phyloP scores from a whole-genome alignment of 2,797 vertebrate genomes.

The Petrocephalus sullivani region DNA sequence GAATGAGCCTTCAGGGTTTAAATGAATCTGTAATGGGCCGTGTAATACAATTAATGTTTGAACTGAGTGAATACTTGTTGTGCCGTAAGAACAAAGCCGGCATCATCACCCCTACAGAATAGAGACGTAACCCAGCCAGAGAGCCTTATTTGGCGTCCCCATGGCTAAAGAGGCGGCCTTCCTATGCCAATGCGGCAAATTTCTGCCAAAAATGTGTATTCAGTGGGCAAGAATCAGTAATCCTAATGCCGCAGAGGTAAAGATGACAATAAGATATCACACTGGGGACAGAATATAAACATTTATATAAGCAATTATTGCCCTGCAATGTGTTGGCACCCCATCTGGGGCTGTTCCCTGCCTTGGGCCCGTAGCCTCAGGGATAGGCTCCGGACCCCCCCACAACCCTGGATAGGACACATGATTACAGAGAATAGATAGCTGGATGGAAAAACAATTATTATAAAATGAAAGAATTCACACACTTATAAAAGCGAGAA shows the following conservation, averaged over 20 bases:
- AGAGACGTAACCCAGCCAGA: background rate
- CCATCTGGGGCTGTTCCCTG: background rate
- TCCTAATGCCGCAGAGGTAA: background rate
- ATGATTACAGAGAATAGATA: background rate
- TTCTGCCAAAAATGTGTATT: background rate
- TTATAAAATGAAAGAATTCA: background rate
- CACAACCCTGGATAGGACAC: background rate
- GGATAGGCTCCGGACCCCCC: background rate
- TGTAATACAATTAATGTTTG: constrained; percentile 1
- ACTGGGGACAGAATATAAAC: background rate
- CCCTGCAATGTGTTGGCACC: background rate
- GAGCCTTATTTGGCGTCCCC: background rate
- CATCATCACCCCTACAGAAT: background rate
- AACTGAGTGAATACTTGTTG: background rate
- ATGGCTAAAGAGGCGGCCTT: background rate
- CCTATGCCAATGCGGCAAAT: background rate
- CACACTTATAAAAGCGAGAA: background rate
- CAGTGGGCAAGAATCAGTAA: background rate
- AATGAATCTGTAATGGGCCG: constrained; percentile 7
- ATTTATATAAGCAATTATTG: background rate
- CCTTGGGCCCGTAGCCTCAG: background rate
- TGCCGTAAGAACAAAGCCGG: background rate
- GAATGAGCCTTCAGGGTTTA: background rate
- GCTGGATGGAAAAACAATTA: background rate
- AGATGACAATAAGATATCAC: background rate